phyloP scores from a whole-genome alignment of 2,888 invertebrate genomes.

The Chaetogeoica ovagalla region DNA sequence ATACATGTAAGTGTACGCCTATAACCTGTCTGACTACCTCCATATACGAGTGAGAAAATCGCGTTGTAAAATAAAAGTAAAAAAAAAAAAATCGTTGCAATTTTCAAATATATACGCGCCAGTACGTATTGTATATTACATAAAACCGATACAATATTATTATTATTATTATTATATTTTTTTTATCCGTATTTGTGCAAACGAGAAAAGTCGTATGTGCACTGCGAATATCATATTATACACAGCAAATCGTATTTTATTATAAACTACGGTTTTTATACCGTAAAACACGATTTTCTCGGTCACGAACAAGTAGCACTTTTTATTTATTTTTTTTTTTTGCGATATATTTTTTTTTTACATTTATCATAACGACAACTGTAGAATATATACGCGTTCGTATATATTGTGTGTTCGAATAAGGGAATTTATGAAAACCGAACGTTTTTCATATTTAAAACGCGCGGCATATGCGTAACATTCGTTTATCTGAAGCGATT shows the following conservation, averaged over 20 bases:
- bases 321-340: too few species aligned
- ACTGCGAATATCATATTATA: too few species aligned
- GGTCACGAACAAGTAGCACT: conserved; percentile 11
- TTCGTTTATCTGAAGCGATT: too few species aligned
- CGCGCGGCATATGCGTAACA: too few species aligned
- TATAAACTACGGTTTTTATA: background rate
- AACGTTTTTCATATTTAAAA: too few species aligned
- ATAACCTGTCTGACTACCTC: too few species aligned
- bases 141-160: too few species aligned
- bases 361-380: background rate
- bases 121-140: background rate
- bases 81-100: background rate
- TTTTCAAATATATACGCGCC: background rate
- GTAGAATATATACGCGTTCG: too few species aligned
- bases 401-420: background rate
- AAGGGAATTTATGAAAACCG: background rate
- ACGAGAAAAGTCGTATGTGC: background rate
- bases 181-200: background rate
- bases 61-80: too few species aligned
- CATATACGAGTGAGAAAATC: too few species aligned
- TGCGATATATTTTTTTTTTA: background rate
- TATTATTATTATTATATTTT: too few species aligned
- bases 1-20: too few species aligned
- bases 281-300: conserved; percentile 9
- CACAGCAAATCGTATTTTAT: background rate